These are phyloP conservation scores for Nothura maculosa DNA, from an alignment of 2,797 vertebrate species.

Conservation along the genomic window DNA sequence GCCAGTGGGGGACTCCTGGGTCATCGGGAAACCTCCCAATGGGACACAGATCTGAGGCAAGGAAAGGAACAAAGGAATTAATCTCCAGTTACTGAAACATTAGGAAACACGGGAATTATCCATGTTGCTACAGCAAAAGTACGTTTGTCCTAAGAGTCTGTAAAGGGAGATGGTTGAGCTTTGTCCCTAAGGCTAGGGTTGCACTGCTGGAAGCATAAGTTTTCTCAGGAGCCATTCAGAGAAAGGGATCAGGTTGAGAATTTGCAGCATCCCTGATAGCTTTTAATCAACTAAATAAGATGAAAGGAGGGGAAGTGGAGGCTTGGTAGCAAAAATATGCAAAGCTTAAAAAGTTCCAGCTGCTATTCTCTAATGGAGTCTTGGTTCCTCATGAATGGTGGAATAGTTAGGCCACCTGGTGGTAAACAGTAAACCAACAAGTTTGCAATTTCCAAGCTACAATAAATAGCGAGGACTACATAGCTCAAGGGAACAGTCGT, in stretches of 20 bases:
- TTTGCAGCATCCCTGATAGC: slow-evolving; percentile 37
- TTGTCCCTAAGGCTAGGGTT: neutral
- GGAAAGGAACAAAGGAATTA: slow-evolving; percentile 38
- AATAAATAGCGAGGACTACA: neutral
- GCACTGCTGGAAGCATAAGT: neutral
- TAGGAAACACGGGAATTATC: neutral
- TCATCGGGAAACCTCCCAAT: neutral
- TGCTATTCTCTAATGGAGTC: slow-evolving; percentile 24
- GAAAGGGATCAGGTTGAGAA: slow-evolving; percentile 40
- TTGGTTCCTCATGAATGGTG: slow-evolving; percentile 35
- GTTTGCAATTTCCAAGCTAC: neutral
- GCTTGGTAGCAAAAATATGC: slow-evolving; percentile 54
- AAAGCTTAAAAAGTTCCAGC: slow-evolving; percentile 70
- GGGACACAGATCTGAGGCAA: neutral
- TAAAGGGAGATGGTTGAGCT: neutral
- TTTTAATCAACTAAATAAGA: slow-evolving; percentile 66
- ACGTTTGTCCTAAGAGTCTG: neutral
- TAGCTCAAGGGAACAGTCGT: neutral
- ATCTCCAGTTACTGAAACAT: neutral
- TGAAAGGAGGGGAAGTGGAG: slow-evolving; percentile 23
- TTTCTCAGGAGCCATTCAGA: neutral
- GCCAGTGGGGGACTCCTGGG: rapidly evolving
- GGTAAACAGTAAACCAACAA: slow-evolving; percentile 59
- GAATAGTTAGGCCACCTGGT: slow-evolving; percentile 81
- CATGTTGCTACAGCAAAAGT: neutral